Evolutionary conservation across 2,113 vertebrate species (phyloP).

Genomic region (Mesembrinibis cayennensis): DNA sequence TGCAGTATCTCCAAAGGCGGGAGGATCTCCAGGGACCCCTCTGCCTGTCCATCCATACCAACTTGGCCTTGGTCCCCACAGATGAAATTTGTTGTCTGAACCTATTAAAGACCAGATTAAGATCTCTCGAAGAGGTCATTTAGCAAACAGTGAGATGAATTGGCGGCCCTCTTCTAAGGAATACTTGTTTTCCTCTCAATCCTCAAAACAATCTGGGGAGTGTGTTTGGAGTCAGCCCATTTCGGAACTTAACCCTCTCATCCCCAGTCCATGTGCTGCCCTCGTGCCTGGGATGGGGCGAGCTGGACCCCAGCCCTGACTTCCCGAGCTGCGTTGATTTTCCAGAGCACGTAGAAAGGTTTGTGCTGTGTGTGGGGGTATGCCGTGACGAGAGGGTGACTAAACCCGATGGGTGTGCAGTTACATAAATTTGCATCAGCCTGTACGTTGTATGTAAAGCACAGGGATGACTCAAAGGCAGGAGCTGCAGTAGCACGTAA

Average conservation of each 20-base stretch:
- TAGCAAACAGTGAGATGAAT: background rate
- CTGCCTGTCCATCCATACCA: background rate
- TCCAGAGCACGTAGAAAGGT: background rate
- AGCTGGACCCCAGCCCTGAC: background rate
- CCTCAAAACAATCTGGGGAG: conserved; percentile 37
- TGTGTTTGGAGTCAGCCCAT: background rate
- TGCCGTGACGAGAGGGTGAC: background rate
- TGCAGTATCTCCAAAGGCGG: background rate
- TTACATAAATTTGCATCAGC: conserved; percentile 34
- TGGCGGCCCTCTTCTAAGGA: background rate
- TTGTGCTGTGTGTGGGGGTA: background rate
- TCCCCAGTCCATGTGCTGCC: rapidly evolving
- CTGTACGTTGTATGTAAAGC: background rate
- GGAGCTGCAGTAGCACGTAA: background rate
- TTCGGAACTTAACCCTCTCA: conserved; percentile 27
- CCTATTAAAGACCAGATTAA: conserved; percentile 39
- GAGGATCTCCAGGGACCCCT: background rate
- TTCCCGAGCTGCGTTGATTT: rapidly evolving
- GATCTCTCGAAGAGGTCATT: conserved; percentile 30
- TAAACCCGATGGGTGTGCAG: background rate
- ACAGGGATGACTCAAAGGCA: conserved; percentile 40
- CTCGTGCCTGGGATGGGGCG: rapidly evolving
- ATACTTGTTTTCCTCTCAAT: conserved; percentile 50
- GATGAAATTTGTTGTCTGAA: background rate
- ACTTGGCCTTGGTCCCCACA: background rate